Evolutionary conservation across 2,797 vertebrate species (phyloP), one percentile per base, ranked within the genome.

Genomic region (Myotis pilosus): DNA sequence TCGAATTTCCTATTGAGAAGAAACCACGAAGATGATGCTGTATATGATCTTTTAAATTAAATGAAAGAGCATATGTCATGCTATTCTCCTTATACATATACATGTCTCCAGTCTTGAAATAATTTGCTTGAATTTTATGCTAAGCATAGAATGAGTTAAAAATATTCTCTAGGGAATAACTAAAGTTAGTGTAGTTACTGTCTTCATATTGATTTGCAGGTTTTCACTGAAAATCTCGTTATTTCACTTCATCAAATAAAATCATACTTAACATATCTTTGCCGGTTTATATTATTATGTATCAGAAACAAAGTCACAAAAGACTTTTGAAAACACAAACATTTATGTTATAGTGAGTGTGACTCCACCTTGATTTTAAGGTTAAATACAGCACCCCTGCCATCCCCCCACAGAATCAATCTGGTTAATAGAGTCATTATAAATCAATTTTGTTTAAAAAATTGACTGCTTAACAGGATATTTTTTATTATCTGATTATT

Each of bases 51-150:
- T 95, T 91, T 60, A 87, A 95, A 68, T 91, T 84, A 13, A 78
- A 94, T 89, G 69, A 94, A 94, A 96, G 72, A 78, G 20, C 62
- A 69, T 87, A 87, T 93, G 91, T 78, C 62, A 91, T 95, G 62
- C 20, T 49, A 23, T 69, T 89, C 36, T 62, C n/a, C 5, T 64
- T 62, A 11, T 53, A 44, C 41, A 51, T 55, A 30, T 72, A n/a
- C 36, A 78, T 51, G 91, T 60, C 60, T 72, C 30, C 47, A 89
- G 41, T 91, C 71, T 83, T 93, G n/a, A 94, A 95, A 92, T 95
- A 95, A 94, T 96, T 95, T 95, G 41, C 36, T 91, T 76, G 49
- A 47, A 62, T 88, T 95, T 41, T 75, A 69, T 33, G 64, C 17
- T 66, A 89, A 91, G 53, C 74, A 78, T 47, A 87, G 81, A 89